Conservation (phyloP, 2,797 vertebrate species). For the Chelonia mydas region DNA sequence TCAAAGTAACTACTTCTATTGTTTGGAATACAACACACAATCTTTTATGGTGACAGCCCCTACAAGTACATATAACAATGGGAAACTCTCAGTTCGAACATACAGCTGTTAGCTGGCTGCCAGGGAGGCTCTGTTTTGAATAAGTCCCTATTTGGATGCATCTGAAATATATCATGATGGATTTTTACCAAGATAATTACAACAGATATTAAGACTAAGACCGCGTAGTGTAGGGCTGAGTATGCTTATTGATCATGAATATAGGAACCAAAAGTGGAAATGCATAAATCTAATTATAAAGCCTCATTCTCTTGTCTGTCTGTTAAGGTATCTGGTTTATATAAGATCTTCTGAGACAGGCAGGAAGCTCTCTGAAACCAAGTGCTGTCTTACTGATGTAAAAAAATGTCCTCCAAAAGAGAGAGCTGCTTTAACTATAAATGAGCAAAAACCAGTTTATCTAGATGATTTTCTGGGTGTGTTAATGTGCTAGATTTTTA, state of each 20-base stretch:
- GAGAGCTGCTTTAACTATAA: not conserved
- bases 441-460: not conserved
- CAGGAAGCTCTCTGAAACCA: not conserved
- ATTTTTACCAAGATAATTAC: slow-evolving; percentile 23
- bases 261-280: not conserved
- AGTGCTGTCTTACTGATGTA: not conserved
- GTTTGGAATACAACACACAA: not conserved
- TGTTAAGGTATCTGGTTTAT: not conserved
- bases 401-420: not conserved
- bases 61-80: not conserved
- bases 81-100: rapidly evolving
- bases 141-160: not conserved
- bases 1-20: not conserved
- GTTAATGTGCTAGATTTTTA: not conserved
- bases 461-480: not conserved
- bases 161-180: not conserved
- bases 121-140: not conserved
- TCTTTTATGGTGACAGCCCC: not conserved
- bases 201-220: not conserved
- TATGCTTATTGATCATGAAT: slow-evolving; percentile 16
- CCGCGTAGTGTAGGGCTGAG: not conserved
- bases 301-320: not conserved
- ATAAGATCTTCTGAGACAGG: not conserved
- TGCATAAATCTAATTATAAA: not conserved
- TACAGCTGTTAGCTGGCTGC: not conserved